Base-by-base conservation (phyloP, 2,888 invertebrate species). In the Hydriomena furcata region DNA sequence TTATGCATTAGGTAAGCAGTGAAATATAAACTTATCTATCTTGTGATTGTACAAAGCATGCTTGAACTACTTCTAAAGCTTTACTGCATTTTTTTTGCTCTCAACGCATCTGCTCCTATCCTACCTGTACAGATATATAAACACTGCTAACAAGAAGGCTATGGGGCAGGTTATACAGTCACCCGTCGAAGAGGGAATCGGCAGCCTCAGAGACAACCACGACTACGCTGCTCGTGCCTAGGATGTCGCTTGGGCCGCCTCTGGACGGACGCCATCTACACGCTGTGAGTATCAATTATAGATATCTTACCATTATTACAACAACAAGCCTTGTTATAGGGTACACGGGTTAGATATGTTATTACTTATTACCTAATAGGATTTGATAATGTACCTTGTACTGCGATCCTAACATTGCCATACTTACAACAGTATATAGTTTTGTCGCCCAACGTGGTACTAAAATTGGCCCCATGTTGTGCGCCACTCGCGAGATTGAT, bases 161-260 rank as follows among this genome's bases (percentile, higher is more conserved):
- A 63, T 75, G 73, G 72, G 68, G 65, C 91, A 94, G 94, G 88
- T 92, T 94, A 74, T 94, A 93, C 91, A 93, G 93, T 76, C 95
- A 95, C 67, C 93, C 95, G 44, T 93, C 94, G 63, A 95, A 95
- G 82, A 91, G 95, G 53, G 96, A 96, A 81, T 95, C 95, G 2
- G 94, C 94, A 55, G 93, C 94, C 8, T 95, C 95, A 45, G 95
- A 96, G 81, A 93, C 94, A 45, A 95, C 95, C 27, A 95, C 95
- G 48, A 95, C 95, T 7, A 95, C 95, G 3, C 89, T 95, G 60
- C 92, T 95, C 61, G 86, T 88, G 46, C 88, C 87, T 7, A 66
- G 90, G 47, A 82, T 80, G 25, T 90, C 90, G 3, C 79, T 90
- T 7, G 85, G 84, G 2, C 85, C 90, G 6, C 84, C 82, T 42